These are phyloP conservation scores for Habrosyne pyritoides DNA, from an alignment of 2,888 invertebrate species.

Conservation along the genomic window DNA sequence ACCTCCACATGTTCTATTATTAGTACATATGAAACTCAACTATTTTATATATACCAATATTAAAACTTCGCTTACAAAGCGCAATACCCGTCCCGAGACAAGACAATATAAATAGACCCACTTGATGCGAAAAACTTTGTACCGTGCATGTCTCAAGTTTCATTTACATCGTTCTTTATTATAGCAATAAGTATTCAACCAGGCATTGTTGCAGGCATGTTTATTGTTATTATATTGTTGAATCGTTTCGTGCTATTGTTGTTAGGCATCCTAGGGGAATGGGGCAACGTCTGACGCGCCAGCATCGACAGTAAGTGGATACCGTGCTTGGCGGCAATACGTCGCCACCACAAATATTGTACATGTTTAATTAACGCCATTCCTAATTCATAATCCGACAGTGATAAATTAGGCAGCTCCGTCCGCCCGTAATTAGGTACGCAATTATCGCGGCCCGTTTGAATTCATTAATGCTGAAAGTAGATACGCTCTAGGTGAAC, in stretches of 20 bases:
- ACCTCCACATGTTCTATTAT: constrained; percentile 15
- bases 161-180: constrained; percentile 2
- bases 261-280: constrained; percentile 45
- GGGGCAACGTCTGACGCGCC: constrained; percentile 25
- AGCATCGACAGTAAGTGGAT: constrained; percentile 10
- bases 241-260: constrained; percentile 30
- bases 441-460: constrained; percentile 81
- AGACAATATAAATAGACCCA: neutral
- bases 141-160: constrained; percentile 2
- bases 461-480: constrained; percentile 78
- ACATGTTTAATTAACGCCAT: constrained; percentile 79
- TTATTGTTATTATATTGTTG: constrained; percentile 11
- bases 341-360: constrained; percentile 73
- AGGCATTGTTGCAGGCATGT: neutral
- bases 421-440: constrained; percentile 78
- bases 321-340: constrained; percentile 30
- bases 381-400: constrained; percentile 82
- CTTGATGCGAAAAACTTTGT: constrained; percentile 2
- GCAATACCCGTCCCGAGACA: neutral
- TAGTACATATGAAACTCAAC: neutral
- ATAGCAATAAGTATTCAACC: neutral
- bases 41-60: neutral
- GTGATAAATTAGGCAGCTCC: constrained; percentile 78
- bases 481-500: constrained; percentile 58
- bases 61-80: neutral